Evolutionary conservation across 2,113 vertebrate genomes (phyloP), one percentile per base, ranked within the genome.

Genomic region (Amia ocellicauda): DNA sequence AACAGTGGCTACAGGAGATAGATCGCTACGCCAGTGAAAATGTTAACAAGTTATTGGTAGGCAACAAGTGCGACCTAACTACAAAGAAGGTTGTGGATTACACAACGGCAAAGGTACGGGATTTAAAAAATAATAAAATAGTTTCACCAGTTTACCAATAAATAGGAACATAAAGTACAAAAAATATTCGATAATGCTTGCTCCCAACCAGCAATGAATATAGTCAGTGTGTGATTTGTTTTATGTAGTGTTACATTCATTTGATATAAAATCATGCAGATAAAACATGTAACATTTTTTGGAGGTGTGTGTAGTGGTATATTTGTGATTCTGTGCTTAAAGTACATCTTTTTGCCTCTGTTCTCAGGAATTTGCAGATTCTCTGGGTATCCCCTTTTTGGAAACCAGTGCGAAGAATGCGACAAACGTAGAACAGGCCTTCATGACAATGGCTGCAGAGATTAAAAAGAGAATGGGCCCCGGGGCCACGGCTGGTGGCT

Each of bases 401-500:
- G 95, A 98, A 91, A 94, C 94, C 70, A 98, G 96, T 75, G 96
- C 96, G 74, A 98, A 98, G 89, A 98, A 96, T 2, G 91, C 95
- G 88, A 96, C 93, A 77, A 98, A 98, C 62, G 96, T 98, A 89
- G 96, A 98, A 87, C 96, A 98, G 86, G 96, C 95, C 89, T 98
- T 98, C 91, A 98, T 98, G 95, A 98, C 95, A 68, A 98, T 98
- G 96, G 95, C 95, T 66, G 96, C 95, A 0, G 95, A 98, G 90
- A 98, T 98, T 81, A 98, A 98, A 90, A 98, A 94, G 86, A 86
- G 95, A 78, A 98, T 96, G 94, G 95, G 95, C 20, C 94, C 96
- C 11, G 95, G 95, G 72, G 94, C 94, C 56, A 94, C 93, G 56
- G 87, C 94, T 63, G 92, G 92, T 9, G 85, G 91, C 68, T 76